Percentiles rank a stretch among this genome's conserved stretches.
Conservation (phyloP, 2,113 vertebrate genomes). For the Coturnix japonica region DNA sequence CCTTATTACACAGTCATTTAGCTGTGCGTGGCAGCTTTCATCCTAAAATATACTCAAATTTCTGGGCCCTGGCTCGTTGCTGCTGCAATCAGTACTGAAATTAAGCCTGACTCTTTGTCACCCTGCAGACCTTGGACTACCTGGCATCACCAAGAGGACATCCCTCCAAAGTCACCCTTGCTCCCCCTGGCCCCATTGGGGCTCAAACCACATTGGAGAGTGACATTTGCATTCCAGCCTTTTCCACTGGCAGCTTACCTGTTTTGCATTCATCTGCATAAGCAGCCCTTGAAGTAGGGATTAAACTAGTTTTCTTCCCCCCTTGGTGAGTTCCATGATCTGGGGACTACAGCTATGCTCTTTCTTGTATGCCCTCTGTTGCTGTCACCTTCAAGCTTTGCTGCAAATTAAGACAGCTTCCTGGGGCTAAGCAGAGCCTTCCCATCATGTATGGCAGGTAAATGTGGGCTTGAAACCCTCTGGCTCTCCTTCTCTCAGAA, state of each 20-base stretch:
- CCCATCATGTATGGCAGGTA: neutral
- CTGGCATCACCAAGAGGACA: neutral
- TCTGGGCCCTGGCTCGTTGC: neutral
- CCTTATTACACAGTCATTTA: conserved; percentile 7
- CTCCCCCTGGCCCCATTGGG: neutral
- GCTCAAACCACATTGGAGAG: neutral
- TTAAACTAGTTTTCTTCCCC: conserved; percentile 20
- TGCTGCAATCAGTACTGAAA: neutral
- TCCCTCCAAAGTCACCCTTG: neutral
- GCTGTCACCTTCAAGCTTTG: neutral
- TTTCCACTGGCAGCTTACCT: neutral
- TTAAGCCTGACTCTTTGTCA: neutral
- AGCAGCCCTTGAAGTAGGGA: neutral
- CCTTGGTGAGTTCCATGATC: neutral
- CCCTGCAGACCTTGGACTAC: neutral
- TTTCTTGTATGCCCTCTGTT: neutral
- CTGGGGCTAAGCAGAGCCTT: neutral
- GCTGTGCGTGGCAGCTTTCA: neutral
- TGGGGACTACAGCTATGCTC: neutral
- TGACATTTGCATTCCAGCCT: neutral
- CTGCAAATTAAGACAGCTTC: neutral
- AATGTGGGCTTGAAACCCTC: neutral
- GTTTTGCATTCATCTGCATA: conserved; percentile 27
- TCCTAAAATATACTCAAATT: conserved; percentile 3
- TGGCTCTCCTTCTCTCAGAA: neutral